A percentile compares a stretch with the other conserved stretches of the same genome.
Conservation (phyloP, 2,113 vertebrate species). For the Anser cygnoides region DNA sequence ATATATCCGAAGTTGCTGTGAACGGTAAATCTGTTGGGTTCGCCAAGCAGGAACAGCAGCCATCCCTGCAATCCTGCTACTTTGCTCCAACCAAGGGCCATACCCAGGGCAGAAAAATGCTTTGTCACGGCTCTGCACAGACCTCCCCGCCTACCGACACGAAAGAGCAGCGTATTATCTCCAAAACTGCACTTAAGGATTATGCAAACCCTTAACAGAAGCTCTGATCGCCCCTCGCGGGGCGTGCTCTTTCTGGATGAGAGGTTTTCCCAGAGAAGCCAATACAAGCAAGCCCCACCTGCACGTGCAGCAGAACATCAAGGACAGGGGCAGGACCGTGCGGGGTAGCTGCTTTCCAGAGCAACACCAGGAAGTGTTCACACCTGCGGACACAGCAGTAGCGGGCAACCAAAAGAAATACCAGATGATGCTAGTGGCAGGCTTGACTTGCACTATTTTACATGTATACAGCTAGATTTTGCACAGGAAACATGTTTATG, state of each 20-base stretch:
- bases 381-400: background rate
- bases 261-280: background rate
- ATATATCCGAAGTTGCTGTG: fast-evolving
- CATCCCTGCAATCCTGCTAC: background rate
- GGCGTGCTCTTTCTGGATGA: background rate
- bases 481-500: background rate
- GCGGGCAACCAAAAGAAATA: background rate
- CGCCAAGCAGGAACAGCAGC: background rate
- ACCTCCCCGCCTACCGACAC: background rate
- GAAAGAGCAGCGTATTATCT: background rate
- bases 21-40: background rate
- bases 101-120: background rate
- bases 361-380: background rate
- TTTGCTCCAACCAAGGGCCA: background rate
- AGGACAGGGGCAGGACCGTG: background rate
- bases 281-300: background rate
- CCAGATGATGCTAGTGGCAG: background rate
- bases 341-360: background rate
- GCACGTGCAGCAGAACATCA: background rate
- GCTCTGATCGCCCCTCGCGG: background rate
- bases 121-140: background rate
- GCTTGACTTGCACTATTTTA: background rate
- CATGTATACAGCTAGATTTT: background rate
- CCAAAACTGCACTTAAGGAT: background rate
- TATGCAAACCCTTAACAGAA: background rate